Base-by-base conservation (phyloP, 2,888 invertebrate genomes). In the Hypselothyrea guttata region DNA sequence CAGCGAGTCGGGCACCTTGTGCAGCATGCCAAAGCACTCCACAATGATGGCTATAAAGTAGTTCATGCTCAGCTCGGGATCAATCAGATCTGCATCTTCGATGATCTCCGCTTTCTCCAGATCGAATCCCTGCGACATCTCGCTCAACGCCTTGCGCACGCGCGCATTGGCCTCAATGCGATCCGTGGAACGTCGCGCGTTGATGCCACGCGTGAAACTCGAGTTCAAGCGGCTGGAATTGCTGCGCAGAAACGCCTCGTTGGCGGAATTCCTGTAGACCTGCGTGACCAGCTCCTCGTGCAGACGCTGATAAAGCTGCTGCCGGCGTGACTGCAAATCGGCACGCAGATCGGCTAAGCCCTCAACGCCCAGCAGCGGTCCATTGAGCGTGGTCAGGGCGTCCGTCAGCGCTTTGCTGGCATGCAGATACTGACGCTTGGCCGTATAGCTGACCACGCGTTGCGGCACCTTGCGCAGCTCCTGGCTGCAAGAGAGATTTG, bases 1-100 rank as follows among this genome's bases (percentile, higher is more conserved):
- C 31, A 97, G 92, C 15, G 96, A 95, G 79, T 96, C 96, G 48
- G 95, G 95, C 75, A 97, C 91, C 88, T 95, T 96, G 47, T 95
- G 94, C 63, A 98, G 90, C 58, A 95, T 93, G 9, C 94, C 95
- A 47, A 98, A 92, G 63, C 97, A 97, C 87, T 97, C 96, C 0
- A 97, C 93, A 37, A 97, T 92, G 77, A 95, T 93, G 81, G 95
- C 94, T 86, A 97, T 93, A 63, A 94, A 95, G 85, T 94, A 93
- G 67, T 92, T 92, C 42, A 93, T 91, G 88, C 93, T 92, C 45
- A 92, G 90, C 76, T 93, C 93, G 1, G 92, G 91, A 88, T 93
- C 92, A 13, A 90, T 77, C n/a, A 91, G 87, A 74, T 92, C 91
- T 16, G 92, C 89, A 83, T 93, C 92, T 75, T 93, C 93, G 45